A percentile compares a stretch with the other conserved stretches of the same genome.
Conservation (phyloP, 2,888 invertebrate genomes). For the Eupithecia centaureata region DNA sequence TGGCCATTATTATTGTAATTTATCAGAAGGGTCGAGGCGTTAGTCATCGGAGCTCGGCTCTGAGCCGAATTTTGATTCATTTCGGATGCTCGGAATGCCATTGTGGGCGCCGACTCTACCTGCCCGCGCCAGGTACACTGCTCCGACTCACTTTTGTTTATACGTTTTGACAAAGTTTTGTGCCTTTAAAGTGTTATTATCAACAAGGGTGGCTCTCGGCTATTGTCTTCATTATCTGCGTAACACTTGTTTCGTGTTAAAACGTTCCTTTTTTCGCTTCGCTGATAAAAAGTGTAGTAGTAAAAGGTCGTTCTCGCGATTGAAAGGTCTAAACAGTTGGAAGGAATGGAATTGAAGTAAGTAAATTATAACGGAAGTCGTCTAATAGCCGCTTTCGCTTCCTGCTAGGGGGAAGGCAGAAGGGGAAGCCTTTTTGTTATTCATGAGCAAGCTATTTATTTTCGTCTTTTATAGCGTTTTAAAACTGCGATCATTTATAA, state of each 20-base stretch:
- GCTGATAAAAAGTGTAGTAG: slow-evolving; percentile 41
- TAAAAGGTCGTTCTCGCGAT: slow-evolving; percentile 47
- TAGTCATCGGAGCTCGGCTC: slow-evolving; percentile 59
- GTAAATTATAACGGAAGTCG: slow-evolving; percentile 64
- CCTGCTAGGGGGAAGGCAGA: slow-evolving; percentile 46
- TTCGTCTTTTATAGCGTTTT: slow-evolving; percentile 50
- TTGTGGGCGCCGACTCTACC: slow-evolving; percentile 76
- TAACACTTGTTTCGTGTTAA: slow-evolving; percentile 51
- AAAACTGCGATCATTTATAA: slow-evolving; percentile 52
- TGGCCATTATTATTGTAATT: slow-evolving; percentile 76
- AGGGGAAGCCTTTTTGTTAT: slow-evolving; percentile 62
- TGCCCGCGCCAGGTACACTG: slow-evolving; percentile 52
- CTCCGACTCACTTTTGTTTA: slow-evolving; percentile 63
- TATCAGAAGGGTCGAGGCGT: slow-evolving; percentile 66
- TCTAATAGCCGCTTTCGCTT: slow-evolving; percentile 59
- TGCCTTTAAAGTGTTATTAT: slow-evolving; percentile 70
- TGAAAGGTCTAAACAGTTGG: slow-evolving; percentile 49
- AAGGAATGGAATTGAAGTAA: slow-evolving; percentile 51
- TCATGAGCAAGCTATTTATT: slow-evolving; percentile 57
- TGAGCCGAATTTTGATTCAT: slow-evolving; percentile 79
- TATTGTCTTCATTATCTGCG: slow-evolving; percentile 54
- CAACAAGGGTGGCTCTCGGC: slow-evolving; percentile 65
- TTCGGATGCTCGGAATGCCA: slow-evolving; percentile 80
- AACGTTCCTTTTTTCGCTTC: slow-evolving; percentile 29
- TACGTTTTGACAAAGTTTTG: slow-evolving; percentile 75